A percentile compares a stretch with the other conserved stretches of the same genome.
Conservation (phyloP, 2,113 vertebrate species). For the Cyanoramphus novaezelandiae region DNA sequence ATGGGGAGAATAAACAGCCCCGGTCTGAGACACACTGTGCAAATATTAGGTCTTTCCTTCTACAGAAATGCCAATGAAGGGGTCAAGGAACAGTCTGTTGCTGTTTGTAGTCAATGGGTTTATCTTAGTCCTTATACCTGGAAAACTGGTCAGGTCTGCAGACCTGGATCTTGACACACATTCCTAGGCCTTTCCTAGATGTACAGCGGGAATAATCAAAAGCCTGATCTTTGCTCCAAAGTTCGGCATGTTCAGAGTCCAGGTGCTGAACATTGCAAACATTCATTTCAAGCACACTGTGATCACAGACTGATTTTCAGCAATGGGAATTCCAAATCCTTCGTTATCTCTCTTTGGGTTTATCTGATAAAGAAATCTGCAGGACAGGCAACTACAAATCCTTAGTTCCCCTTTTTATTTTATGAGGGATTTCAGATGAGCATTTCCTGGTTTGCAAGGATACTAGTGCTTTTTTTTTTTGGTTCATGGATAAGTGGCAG, state of each 20-base stretch:
- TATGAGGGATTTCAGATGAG: neutral
- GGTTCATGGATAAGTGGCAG: neutral
- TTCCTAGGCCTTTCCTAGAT: neutral
- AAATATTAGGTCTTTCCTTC: neutral
- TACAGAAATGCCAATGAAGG: neutral
- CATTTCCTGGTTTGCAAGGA: neutral
- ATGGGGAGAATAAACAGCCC: neutral
- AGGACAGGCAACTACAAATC: neutral
- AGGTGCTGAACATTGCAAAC: rapidly evolving
- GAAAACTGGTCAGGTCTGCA: neutral
- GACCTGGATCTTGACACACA: neutral
- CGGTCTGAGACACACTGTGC: neutral
- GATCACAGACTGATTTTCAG: neutral
- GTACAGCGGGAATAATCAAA: neutral
- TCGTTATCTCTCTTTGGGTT: neutral
- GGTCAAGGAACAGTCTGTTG: neutral
- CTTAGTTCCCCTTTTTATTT: neutral
- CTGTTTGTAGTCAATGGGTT: neutral
- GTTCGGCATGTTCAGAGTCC: neutral
- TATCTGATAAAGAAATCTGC: neutral
- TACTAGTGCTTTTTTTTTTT: neutral
- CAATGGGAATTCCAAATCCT: neutral
- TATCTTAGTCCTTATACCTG: neutral
- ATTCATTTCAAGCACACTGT: neutral
- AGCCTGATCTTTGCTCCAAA: neutral